Evolutionary conservation across 2,113 vertebrate species (phyloP).

Genomic region (human): DNA sequence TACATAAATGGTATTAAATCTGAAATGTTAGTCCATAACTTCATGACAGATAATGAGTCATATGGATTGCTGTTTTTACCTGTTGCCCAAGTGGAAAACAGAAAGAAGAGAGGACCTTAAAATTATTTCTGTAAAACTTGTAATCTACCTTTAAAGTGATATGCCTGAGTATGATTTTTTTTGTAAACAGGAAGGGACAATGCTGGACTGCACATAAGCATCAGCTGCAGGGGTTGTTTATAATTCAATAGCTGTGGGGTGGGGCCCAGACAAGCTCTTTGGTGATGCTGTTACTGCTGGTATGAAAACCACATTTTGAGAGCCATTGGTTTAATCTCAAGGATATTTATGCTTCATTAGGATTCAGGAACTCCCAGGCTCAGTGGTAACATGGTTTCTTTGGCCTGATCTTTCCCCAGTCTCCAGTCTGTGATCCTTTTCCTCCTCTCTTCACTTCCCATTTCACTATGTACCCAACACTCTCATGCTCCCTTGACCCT

Average conservation of each 20-base stretch:
- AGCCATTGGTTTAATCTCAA: neutral
- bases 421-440: neutral
- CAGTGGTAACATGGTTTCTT: neutral
- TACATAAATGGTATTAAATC: neutral
- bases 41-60: neutral
- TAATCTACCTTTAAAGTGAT: slow-evolving; percentile 22
- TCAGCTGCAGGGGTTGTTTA: neutral
- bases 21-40: neutral
- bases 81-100: neutral
- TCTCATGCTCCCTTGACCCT: neutral
- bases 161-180: neutral
- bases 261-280: neutral
- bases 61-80: slow-evolving; percentile 26
- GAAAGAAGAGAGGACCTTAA: slow-evolving; percentile 13
- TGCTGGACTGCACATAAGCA: neutral
- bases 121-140: slow-evolving; percentile 23
- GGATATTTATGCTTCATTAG: neutral
- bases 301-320: slow-evolving; percentile 2
- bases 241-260: neutral
- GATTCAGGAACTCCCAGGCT: neutral
- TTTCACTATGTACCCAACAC: neutral
- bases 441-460: neutral
- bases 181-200: neutral
- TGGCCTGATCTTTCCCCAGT: neutral
- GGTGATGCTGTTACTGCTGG: neutral